Base-by-base conservation (phyloP, 2,797 vertebrate species). In the Trachurus trachurus region DNA sequence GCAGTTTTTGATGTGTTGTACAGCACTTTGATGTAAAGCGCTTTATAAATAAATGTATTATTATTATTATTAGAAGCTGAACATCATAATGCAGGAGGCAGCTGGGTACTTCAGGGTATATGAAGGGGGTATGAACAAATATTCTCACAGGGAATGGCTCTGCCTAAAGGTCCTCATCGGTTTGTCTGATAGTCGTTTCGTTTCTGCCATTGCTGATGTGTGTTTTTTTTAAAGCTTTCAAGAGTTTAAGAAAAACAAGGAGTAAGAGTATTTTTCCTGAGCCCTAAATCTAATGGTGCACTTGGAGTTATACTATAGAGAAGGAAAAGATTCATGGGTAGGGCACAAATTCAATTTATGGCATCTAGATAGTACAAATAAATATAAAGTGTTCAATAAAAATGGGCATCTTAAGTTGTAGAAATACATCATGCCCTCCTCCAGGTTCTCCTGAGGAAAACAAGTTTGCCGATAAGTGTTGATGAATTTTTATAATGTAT, bases 401-500 rank as follows among this genome's bases (percentile, higher is more conserved):
- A 65, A 71, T 34, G 15, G 11, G 19, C n/a, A 64, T 49, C 22
- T 22, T 6, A 40, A 56, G 12, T 62, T 44, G 37, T 2, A 81
- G 63, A 71, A 75, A 76, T 12, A 26, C 37, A 80, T 66, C 13
- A 56, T 0, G 0, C 4, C 31, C 6, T 74, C 39, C 19, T 71
- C 31, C 15, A 58, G 54, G 65, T 65, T 75, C 22, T 56, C 65
- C 31, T 66, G 31, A 57, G 58, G 17, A 72, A 63, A 44, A 17
- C 19, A 47, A 52, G 15, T 29, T 44, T 17, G 53, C 6, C 1
- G 2, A 67, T 58, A 66, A 72, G 29, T 31, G 34, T 19, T 49
- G 62, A 67, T 86, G 57, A 39, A 54, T 66, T 82, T 71, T 67
- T 76, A 61, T 79, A 49, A 58, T 74, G n/a, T 58, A 60, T 66